Conservation (phyloP, 2,797 vertebrate genomes). For the Tinamus major region DNA sequence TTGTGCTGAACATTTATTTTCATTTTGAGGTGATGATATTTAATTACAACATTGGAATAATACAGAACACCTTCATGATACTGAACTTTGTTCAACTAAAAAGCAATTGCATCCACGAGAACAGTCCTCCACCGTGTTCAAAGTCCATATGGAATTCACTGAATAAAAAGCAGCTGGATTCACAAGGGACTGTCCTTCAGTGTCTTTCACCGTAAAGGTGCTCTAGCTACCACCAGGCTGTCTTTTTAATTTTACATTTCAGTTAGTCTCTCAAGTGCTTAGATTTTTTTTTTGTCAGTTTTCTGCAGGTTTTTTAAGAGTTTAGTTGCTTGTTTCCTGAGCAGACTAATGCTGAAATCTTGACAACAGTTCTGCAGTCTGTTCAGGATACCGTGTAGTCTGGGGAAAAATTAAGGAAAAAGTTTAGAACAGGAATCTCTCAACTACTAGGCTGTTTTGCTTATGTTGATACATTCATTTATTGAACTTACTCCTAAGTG, state of each 20-base stretch:
- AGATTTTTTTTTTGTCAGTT: neutral
- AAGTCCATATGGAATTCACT: neutral
- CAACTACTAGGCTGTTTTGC: neutral
- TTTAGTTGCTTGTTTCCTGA: neutral
- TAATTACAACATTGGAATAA: neutral
- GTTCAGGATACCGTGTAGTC: neutral
- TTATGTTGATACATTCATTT: neutral
- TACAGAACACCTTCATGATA: neutral
- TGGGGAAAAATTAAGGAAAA: neutral
- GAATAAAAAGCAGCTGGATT: neutral
- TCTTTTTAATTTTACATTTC: slow-evolving; percentile 5
- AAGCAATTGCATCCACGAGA: neutral
- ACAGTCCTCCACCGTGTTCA: neutral
- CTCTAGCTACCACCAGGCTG: neutral
- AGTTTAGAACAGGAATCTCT: neutral
- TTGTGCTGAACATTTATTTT: neutral
- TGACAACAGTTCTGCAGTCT: neutral
- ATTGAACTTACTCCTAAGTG: neutral
- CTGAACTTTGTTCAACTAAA: neutral
- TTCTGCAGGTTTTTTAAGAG: neutral
- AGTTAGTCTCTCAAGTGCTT: neutral
- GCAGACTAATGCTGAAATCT: neutral
- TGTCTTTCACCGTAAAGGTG: neutral
- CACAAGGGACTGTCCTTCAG: neutral
- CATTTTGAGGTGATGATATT: neutral